Evolutionary conservation across 1,140 invertebrate genomes (phyloP).

Genomic region (Cardiocondyla obscurior): DNA sequence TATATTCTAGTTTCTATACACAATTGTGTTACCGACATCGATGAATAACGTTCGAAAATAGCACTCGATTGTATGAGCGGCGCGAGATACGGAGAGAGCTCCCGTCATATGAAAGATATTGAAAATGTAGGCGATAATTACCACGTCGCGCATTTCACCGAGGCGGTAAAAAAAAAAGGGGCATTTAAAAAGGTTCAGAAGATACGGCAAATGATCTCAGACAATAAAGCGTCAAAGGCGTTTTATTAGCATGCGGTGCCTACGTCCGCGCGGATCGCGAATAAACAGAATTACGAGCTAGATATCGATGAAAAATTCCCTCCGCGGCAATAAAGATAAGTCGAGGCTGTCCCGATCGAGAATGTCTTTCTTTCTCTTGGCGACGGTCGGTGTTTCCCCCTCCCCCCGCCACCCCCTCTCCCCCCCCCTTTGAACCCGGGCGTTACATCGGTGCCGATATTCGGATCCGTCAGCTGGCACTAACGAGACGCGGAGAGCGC

Average conservation of each 20-base stretch:
- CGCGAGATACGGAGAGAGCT: neutral
- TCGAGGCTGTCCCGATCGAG: neutral
- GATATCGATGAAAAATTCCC: constrained; percentile 1
- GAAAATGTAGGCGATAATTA: constrained; percentile 27
- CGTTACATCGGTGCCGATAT: neutral
- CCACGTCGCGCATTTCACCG: constrained; percentile 12
- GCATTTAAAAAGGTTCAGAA: neutral
- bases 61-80: neutral
- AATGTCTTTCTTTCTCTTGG: neutral
- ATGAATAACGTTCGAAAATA: constrained; percentile 17
- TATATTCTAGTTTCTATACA: neutral
- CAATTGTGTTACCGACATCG: neutral
- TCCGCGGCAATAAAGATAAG: constrained; percentile 6
- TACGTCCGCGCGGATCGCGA: constrained; percentile 11
- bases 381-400: too few relatives aligned
- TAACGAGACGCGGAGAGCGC: constrained; percentile 10
- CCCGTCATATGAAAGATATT: constrained; percentile 15
- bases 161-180: constrained; percentile 6
- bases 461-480: constrained; percentile 7
- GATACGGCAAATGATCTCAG: neutral
- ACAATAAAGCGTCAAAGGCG: constrained; percentile 22
- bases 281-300: constrained; percentile 36
- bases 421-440: neutral
- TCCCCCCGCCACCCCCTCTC: too few relatives aligned
- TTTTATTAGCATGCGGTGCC: constrained; percentile 12